Evolutionary conservation across 2,888 invertebrate species (phyloP).

Genomic region (Mycalesis mineus): DNA sequence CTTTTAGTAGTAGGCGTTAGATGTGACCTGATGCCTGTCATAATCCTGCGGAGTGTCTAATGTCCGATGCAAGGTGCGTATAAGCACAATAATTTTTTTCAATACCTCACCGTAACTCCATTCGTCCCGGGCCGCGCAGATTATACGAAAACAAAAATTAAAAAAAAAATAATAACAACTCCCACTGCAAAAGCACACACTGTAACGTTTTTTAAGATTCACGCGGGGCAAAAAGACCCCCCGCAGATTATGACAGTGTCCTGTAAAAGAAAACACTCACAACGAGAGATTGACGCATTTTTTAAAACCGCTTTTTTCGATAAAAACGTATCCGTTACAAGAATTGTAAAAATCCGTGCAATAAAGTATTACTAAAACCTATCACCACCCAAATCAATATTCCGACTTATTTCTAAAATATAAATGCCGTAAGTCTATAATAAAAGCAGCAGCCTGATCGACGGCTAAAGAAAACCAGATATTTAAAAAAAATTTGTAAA

Average conservation of each 20-base stretch:
- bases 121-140: constrained; percentile 32
- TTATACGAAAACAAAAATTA: too few relatives aligned
- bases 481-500: too few relatives aligned
- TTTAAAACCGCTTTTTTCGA: neutral
- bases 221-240: constrained; percentile 38
- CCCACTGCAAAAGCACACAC: constrained; percentile 38
- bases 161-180: constrained; percentile 18
- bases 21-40: constrained; percentile 53
- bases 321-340: too few relatives aligned
- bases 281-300: neutral
- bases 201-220: constrained; percentile 6
- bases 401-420: too few relatives aligned
- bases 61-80: constrained; percentile 40
- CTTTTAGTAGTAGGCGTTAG: neutral
- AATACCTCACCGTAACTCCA: constrained; percentile 35
- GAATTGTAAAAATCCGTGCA: too few relatives aligned
- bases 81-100: constrained; percentile 13
- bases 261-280: constrained; percentile 25
- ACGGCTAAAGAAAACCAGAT: too few relatives aligned
- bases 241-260: constrained; percentile 68
- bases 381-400: too few relatives aligned
- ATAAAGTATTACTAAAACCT: too few relatives aligned
- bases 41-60: constrained; percentile 56
- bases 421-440: too few relatives aligned
- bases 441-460: too few relatives aligned